Base-by-base conservation (phyloP, 1,140 invertebrate genomes). In the Galleria mellonella region DNA sequence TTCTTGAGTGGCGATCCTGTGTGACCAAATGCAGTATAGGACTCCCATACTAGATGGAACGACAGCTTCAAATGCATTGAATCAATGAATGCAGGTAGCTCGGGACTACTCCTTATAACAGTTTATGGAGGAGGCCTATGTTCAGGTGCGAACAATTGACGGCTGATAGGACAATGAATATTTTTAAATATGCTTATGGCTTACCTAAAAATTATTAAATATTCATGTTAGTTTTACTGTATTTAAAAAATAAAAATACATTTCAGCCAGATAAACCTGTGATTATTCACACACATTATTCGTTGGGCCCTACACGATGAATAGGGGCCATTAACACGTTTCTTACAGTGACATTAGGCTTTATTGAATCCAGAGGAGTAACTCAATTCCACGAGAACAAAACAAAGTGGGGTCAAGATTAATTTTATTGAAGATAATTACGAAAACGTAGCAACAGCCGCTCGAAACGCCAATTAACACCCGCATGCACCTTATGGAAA, bases 301-400 rank as follows among this genome's bases (percentile, higher is more conserved):
- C 46, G 17, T 36, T 30, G 44, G 37, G 13, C 41, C 51, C 33
- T 44, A 29, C 35, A 55, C 58, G 52, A 72, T 67, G 61, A 73
- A 71, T 70, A 64, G 58, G 48, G 13, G 46, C 46, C 66, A 72
- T 71, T 68, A 72, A 64, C 63, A 67, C 53, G 53, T 63, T 73
- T 64, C 66, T 73, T 64, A 60, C 53, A 62, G 61, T 68, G 56
- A 63, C 59, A 68, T 71, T 73, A 66, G 54, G 51, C 59, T 71
- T 68, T 66, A 70, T 65, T 65, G 55, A 53, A 66, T 63, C 52
- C 51, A 40, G 27, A 32, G 51, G 48, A 61, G 55, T 62, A 56
- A 62, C 60, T 63, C 55, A 61, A 72, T 66, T 55, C 53, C 49
- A 45, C 35, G 30, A 23, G 31, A 51, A 44, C 11, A 42, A 53